Evolutionary conservation across 2,888 invertebrate genomes (phyloP), one percentile per base, ranked within the genome.

Genomic region (Heliconius erato): DNA sequence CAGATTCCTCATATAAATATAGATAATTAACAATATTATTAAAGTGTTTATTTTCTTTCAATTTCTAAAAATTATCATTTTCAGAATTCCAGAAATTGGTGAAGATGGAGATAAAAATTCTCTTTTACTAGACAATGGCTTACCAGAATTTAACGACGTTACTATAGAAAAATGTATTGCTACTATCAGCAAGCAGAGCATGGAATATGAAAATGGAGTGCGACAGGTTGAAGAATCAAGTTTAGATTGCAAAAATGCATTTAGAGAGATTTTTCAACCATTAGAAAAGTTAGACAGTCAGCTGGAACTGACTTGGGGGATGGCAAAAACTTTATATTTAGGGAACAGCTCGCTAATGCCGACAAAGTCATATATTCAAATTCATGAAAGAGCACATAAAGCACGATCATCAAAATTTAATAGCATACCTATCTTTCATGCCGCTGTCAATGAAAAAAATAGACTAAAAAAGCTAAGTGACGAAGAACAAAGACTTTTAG

Each of bases 141-240:
- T 98, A 71, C 99, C 99, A 9, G 97, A 98, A 89, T 99, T 99
- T 91, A 97, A 97, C 88, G 97, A 97, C 84, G 96, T 99, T 32
- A 97, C 98, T 2, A 97, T 98, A 74, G 98, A 98, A 92, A 98
- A 98, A 92, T 98, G 98, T 91, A 96, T 98, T 83, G 98, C 98
- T 3, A 98, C 98, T 9, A 97, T 99, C 86, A 98, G 98, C 54
- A 98, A 97, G 91, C 97, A 98, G 88, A 97, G 98, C 0, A 94
- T 98, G 59, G 98, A 98, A 82, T 98, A 98, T 89, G 99, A 99
- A 92, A 97, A 97, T 87, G 97, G 97, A 26, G 96, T 98, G 0
- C 96, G 96, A 89, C 95, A 97, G 67, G 93, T 98, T 78, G 98
- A 98, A 90, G 89, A 92, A n/a, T 86, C 89, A 0, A 86, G 91